Percentiles rank a stretch among this genome's conserved stretches.
Evolutionary conservation across 2,113 vertebrate genomes (phyloP).

Genomic region (Abramis brama): DNA sequence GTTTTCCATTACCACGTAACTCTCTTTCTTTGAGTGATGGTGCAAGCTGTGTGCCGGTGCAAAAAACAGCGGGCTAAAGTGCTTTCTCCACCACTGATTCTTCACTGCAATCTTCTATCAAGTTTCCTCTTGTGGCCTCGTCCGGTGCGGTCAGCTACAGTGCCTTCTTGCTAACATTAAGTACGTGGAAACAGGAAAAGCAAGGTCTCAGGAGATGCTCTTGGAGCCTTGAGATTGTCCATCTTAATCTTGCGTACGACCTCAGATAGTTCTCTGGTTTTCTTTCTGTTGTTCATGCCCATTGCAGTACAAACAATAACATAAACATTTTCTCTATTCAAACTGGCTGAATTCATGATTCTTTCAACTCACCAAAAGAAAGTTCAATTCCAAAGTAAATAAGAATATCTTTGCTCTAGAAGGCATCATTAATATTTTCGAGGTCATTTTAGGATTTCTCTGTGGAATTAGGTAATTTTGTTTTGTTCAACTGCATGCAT

Average conservation of each 20-base stretch:
- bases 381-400: neutral
- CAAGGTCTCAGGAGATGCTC: neutral
- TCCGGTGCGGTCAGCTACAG: neutral
- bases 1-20: neutral
- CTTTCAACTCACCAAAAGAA: neutral
- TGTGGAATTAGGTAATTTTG: neutral
- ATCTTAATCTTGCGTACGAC: neutral
- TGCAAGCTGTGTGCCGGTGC: neutral
- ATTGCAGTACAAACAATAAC: neutral
- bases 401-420: neutral
- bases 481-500: neutral
- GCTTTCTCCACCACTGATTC: neutral
- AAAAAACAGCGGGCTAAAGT: neutral
- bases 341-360: neutral
- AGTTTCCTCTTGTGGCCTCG: neutral
- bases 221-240: neutral
- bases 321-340: neutral
- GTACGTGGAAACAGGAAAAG: neutral
- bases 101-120: neutral
- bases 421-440: neutral
- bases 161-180: neutral
- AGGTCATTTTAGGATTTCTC: neutral
- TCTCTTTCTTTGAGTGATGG: neutral
- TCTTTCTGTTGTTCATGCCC: neutral
- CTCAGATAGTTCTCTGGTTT: neutral